phyloP scores from a whole-genome alignment of 35 echinoderm and acorn worm genomes.

The Holothuria glaberrima region DNA sequence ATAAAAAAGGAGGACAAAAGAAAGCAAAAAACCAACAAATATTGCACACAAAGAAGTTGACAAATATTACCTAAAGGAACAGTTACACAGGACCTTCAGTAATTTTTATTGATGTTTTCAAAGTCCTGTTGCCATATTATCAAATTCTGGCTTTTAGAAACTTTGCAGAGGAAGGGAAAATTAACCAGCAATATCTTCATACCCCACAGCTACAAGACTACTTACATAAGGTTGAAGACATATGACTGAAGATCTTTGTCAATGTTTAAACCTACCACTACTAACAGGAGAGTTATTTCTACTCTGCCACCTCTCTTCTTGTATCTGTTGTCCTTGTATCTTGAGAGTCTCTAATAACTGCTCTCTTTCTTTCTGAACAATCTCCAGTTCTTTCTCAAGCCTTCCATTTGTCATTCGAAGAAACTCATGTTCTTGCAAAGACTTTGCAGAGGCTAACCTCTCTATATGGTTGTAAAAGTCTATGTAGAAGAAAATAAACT shows the following conservation, averaged over 20 bases:
- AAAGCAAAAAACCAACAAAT: too few species aligned
- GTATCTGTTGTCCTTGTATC: slow-evolving; percentile 70
- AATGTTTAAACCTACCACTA: not conserved
- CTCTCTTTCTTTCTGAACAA: slow-evolving; percentile 76
- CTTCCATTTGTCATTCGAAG: slow-evolving; percentile 68
- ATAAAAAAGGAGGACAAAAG: too few species aligned
- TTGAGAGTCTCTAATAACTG: slow-evolving; percentile 79
- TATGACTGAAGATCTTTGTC: not conserved
- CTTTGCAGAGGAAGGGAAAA: too few species aligned
- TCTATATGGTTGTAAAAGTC: slow-evolving; percentile 65
- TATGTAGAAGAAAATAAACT: not conserved
- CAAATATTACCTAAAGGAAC: too few species aligned
- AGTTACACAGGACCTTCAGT: too few species aligned
- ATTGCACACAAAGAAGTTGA: too few species aligned
- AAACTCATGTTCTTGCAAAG: slow-evolving; percentile 63
- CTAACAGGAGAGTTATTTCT: not conserved
- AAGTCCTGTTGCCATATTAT: too few species aligned
- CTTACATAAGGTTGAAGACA: not conserved
- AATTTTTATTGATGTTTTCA: too few species aligned
- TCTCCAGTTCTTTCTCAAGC: slow-evolving; percentile 79
- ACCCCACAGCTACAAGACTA: not conserved
- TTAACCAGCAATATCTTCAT: not conserved
- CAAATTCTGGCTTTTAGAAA: too few species aligned
- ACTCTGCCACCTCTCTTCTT: slow-evolving; percentile 5
- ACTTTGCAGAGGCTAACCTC: slow-evolving; percentile 25